Evolutionary conservation across 2,797 vertebrate genomes (phyloP), one percentile per base, ranked within the genome.

Genomic region (Pterois miles): DNA sequence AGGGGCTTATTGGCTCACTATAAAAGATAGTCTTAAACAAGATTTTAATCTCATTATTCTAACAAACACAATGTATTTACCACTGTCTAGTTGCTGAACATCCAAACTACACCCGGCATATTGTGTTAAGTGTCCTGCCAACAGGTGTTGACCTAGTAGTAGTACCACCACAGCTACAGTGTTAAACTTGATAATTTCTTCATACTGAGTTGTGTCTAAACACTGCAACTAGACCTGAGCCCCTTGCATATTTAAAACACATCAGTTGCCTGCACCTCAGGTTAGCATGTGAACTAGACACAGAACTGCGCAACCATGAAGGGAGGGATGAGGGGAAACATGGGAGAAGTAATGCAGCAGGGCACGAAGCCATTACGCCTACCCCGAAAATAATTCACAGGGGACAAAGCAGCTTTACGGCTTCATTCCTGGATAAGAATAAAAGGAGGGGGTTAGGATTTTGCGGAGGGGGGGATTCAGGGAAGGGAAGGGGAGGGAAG

Each of bases 361-460:
- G 86, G 89, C 90, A 85, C 91, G 88, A 91, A 92, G 92, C 91
- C 84, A 93, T 93, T 91, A 92, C 90, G 89, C 89, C 89, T 86
- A 86, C 91, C 89, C 86, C 12, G 82, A 93, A 95, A 95, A 93
- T 90, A 93, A 93, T 93, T 93, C 91, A 91, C 82, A 68, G 69
- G 71, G 86, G 91, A 93, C 86, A 82, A 95, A 92, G 89, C 87
- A 86, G 92, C 93, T 94, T 91, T 71, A 38, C 88, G 81, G 92
- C 91, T 92, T 94, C 90, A 93, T 91, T 96, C 93, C 94, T 93
- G 96, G 95, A 95, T 92, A 93, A 93, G 95, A 94, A 95, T 95
- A 92, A 92, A 92, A 94, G 93, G 90, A 93, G 93, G 90, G 74
- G 86, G 77, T 57, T 81, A 57, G 82, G 78, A 81, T 88, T 90